phyloP scores from a whole-genome alignment of 2,797 vertebrate species.

The Psittacula echo region DNA sequence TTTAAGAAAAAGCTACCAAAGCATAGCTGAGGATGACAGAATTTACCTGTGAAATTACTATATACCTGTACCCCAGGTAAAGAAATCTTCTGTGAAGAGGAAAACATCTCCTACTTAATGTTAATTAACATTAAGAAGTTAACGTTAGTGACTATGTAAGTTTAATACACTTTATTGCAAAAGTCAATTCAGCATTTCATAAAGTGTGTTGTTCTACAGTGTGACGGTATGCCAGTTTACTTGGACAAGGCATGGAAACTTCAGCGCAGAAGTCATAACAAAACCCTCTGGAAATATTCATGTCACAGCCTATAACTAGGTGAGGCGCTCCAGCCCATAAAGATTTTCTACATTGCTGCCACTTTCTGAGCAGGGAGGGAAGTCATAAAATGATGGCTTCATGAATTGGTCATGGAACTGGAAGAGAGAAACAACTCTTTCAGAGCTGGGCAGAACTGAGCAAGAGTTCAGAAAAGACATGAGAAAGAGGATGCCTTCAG shows the following conservation, averaged over 20 bases:
- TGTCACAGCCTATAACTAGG: conserved; percentile 36
- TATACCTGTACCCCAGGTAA: neutral
- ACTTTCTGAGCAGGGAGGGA: neutral
- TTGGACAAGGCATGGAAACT: neutral
- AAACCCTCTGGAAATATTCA: conserved; percentile 41
- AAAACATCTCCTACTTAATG: neutral
- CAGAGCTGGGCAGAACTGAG: neutral
- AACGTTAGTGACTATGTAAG: neutral
- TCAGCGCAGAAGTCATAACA: neutral
- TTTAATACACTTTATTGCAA: neutral
- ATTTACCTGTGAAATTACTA: neutral
- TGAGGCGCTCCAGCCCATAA: neutral
- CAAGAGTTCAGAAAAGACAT: neutral
- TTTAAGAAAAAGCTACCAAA: neutral
- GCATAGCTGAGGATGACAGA: neutral
- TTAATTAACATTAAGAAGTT: neutral
- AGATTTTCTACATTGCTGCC: neutral
- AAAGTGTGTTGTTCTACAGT: neutral
- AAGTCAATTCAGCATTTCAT: neutral
- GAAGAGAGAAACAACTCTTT: neutral
- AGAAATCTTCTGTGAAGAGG: neutral
- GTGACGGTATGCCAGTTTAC: neutral
- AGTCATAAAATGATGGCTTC: conserved; percentile 5
- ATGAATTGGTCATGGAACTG: neutral
- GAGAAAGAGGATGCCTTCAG: neutral